Base-by-base conservation (phyloP, 2,888 invertebrate species). In the Nebria brevicollis region DNA sequence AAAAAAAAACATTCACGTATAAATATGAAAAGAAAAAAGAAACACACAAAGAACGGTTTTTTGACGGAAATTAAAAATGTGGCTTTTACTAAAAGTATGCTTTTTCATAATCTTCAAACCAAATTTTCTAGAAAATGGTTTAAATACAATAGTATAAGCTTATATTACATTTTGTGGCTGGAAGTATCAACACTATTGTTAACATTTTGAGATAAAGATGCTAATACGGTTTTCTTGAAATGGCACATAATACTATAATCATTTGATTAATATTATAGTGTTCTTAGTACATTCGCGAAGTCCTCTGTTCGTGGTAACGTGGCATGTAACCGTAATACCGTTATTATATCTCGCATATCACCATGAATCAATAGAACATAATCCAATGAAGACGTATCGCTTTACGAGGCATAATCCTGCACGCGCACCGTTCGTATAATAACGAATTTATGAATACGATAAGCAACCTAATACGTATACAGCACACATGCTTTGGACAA, bases 301-400 rank as follows among this genome's bases (percentile, higher is more conserved):
- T 54, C 13, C 54, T 54, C 13, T 54, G 7, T 54, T 54, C 54
- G 13, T 11, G 8, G 13, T 7, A 11, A 13, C 54, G 54, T 54
- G 54, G 54, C 13, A 54, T 54, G 54, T 54, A 13, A 11, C 54
- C 8, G 54, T 54, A 54, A 54, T 54, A 54, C 8, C 8, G 54
- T 11, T 54, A 54, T 54, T 54, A 54, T 54, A 8, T 54, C 11
- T 11, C 13, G 4, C 4, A 34, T 13, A 54, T 54, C 54, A 54
- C 13, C 75, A 76, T 76, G 76, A 76, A 76, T 76, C 76, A 76
- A 76, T 76, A 66, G 76, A 66, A 43, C 42, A 42, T 76, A 76
- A 76, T 76, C 76, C 76, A 76, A 76, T 76, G 65, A 76, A 76
- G 76, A 76, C 66, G 76, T 66, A 76, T 76, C 76, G 76, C 66